These are phyloP conservation scores for Megaceryle maxima DNA, from an alignment of 2,113 vertebrate species.

Conservation along the genomic window DNA sequence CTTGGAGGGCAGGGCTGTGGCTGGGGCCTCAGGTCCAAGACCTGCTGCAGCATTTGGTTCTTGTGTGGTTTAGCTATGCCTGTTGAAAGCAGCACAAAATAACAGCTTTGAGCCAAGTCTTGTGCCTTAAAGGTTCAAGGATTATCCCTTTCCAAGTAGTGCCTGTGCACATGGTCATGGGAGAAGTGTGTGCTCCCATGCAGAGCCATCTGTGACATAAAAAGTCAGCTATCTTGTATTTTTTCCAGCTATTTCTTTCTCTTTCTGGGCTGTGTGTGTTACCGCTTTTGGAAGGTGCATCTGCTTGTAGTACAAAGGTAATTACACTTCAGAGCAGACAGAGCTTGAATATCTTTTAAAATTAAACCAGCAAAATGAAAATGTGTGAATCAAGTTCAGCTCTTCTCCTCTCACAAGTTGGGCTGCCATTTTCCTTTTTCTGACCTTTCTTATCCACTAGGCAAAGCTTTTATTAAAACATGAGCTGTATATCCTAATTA, in stretches of 20 bases:
- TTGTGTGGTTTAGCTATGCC: rapidly evolving
- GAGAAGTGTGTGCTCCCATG: rapidly evolving
- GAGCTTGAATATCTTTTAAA: background rate
- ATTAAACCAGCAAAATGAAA: background rate
- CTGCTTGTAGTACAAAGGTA: background rate
- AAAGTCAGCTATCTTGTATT: background rate
- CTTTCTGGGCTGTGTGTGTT: rapidly evolving
- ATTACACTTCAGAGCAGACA: background rate
- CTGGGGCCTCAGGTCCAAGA: background rate
- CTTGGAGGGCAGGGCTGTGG: background rate
- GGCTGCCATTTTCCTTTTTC: background rate
- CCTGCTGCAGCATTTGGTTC: rapidly evolving
- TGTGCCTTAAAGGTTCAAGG: background rate
- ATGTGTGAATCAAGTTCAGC: background rate
- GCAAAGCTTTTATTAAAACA: background rate
- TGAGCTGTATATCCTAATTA: background rate
- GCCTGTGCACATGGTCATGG: background rate
- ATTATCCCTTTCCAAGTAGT: background rate
- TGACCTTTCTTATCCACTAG: background rate
- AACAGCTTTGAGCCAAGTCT: background rate
- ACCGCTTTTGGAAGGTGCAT: background rate
- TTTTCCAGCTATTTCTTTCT: background rate
- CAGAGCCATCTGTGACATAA: background rate
- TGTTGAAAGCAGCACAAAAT: background rate
- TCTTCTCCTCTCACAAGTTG: background rate